Evolutionary conservation across 2,113 vertebrate species (phyloP), one percentile per base, ranked within the genome.

Genomic region (Amia ocellicauda): DNA sequence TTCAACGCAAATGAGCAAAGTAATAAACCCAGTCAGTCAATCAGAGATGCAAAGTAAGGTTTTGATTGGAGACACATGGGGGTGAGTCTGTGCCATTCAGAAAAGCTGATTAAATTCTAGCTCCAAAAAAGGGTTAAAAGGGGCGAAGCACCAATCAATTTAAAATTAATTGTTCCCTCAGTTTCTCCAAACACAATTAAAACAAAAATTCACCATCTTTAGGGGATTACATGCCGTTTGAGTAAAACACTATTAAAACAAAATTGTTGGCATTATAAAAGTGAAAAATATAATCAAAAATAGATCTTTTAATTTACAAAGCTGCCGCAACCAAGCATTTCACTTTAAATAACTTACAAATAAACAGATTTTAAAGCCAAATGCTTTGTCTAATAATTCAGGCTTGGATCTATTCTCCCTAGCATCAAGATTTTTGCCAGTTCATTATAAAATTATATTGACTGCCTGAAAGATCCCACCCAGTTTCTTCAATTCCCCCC

Each of bases 151-250:
- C n/a, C n/a, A n/a, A n/a, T n/a, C n/a, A n/a, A n/a, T n/a, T n/a
- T n/a, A n/a, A n/a, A n/a, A n/a, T n/a, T n/a, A n/a, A n/a, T n/a
- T n/a, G n/a, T n/a, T n/a, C n/a, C n/a, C n/a, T n/a, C n/a, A n/a
- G n/a, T n/a, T n/a, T n/a, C n/a, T n/a, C n/a, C n/a, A n/a, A n/a
- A n/a, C n/a, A n/a, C n/a, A n/a, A n/a, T 53, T 53, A 20, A 63
- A 62, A 43, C 29, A 42, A 50, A 24, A 58, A 42, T 59, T 63
- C 66, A 16, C 1, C n/a, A 11, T 4, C 55, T 63, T 49, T 8
- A 13, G 13, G 62, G 19, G 2, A 45, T 36, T 36, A 36, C 11
- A 11, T 36, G 11, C 31, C 31, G 11, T 36, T 36, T 36, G 47
- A 50, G 16, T 50, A n/a, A n/a, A n/a, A n/a, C n/a, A 13, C 47